phyloP scores from a whole-genome alignment of 2,888 invertebrate species.

The Leptinotarsa juncta region DNA sequence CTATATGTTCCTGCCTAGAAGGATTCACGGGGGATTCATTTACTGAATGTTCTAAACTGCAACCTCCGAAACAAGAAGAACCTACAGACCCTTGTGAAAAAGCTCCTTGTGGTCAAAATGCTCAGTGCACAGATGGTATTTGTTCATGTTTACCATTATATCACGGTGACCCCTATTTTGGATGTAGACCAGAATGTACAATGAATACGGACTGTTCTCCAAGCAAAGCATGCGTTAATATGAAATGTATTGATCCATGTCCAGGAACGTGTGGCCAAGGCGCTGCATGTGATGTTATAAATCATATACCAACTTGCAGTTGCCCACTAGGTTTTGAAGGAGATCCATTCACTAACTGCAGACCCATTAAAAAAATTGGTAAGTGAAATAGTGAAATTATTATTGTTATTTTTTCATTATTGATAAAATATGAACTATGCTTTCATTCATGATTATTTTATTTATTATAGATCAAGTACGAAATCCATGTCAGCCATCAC shows the following conservation, averaged over 20 bases:
- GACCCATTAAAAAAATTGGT: conserved; percentile 53
- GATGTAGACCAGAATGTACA: conserved; percentile 84
- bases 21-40: conserved; percentile 78
- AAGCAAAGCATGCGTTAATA: conserved; percentile 80
- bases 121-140: conserved; percentile 77
- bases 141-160: conserved; percentile 80
- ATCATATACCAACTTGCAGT: conserved; percentile 85
- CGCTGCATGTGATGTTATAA: conserved; percentile 82
- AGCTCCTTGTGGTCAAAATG: conserved; percentile 83
- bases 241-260: conserved; percentile 84
- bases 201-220: conserved; percentile 83
- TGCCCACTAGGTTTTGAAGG: conserved; percentile 80
- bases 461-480: conserved; percentile 56
- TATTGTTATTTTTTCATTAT: too few species aligned
- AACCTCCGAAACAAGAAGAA: conserved; percentile 42
- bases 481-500: conserved; percentile 78
- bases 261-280: conserved; percentile 82
- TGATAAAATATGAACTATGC: neutral
- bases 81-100: conserved; percentile 76
- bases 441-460: conserved; percentile 4
- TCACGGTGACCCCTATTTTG: conserved; percentile 79
- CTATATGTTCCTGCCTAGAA: conserved; percentile 73
- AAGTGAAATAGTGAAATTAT: conserved; percentile 35
- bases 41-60: conserved; percentile 69
- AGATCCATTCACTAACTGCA: conserved; percentile 78